These are phyloP conservation scores for Athalia cordata DNA, from an alignment of 2,888 invertebrate species.

Conservation along the genomic window DNA sequence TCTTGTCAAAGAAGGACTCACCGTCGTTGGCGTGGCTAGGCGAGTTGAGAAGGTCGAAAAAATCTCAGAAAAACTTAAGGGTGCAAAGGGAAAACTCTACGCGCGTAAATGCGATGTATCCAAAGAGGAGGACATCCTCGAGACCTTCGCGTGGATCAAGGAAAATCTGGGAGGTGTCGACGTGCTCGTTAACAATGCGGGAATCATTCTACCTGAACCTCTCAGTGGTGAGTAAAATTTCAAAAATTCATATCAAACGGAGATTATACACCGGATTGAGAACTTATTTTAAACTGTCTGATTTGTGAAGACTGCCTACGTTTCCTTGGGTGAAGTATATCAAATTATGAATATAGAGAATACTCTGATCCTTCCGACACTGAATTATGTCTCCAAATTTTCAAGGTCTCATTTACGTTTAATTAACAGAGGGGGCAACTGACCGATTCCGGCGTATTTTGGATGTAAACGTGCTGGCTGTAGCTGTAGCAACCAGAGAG, in stretches of 20 bases:
- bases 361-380: no score
- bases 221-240: constrained; percentile 60
- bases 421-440: constrained; percentile 58
- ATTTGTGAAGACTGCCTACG: no score
- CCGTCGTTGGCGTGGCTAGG: constrained; percentile 76
- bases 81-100: constrained; percentile 66
- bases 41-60: constrained; percentile 73
- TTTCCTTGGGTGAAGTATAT: no score
- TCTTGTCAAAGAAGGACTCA: constrained; percentile 75
- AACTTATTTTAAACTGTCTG: no score
- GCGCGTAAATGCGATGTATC: constrained; percentile 75
- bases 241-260: not conserved
- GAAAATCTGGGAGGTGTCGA: constrained; percentile 76
- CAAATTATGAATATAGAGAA: no score
- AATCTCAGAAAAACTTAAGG: constrained; percentile 51
- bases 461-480: constrained; percentile 77
- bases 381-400: not conserved
- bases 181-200: constrained; percentile 79
- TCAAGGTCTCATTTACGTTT: not conserved
- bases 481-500: constrained; percentile 77
- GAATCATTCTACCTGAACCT: constrained; percentile 64
- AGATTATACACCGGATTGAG: not conserved
- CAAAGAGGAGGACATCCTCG: constrained; percentile 75
- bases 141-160: constrained; percentile 75
- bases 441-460: constrained; percentile 70